Conservation (phyloP, 2,888 invertebrate genomes). For the Tanytarsus gracilentus region DNA sequence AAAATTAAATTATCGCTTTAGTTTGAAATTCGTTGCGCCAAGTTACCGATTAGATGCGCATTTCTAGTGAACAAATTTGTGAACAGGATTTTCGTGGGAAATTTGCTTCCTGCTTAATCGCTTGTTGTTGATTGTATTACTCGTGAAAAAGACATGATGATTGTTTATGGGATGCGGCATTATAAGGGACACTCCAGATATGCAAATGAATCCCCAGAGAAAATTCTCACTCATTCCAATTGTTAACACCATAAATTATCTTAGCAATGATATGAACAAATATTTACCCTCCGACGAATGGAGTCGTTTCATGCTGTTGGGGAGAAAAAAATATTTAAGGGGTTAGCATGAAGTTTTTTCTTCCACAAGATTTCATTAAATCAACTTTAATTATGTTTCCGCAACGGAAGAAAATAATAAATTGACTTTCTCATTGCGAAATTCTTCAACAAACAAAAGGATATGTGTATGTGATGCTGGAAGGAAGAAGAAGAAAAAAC, state of each 20-base stretch:
- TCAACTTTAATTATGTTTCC: neutral
- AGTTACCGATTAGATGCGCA: neutral
- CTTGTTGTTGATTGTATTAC: neutral
- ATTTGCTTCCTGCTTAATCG: neutral
- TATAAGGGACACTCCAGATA: too few species aligned
- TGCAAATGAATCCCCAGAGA: neutral
- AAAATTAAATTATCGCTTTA: neutral
- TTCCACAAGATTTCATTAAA: neutral
- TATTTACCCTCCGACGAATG: too few species aligned
- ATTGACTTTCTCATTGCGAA: neutral
- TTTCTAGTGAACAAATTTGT: neutral
- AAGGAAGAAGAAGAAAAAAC: too few species aligned
- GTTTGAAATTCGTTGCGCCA: neutral
- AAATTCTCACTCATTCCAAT: neutral
- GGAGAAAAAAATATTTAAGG: neutral
- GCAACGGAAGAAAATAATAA: conserved; percentile 1
- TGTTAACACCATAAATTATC: too few species aligned
- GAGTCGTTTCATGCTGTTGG: too few species aligned
- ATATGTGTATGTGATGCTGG: too few species aligned
- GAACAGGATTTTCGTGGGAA: conserved; percentile 6
- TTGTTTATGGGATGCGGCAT: too few species aligned
- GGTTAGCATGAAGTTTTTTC: neutral
- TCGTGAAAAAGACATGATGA: neutral
- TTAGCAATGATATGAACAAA: too few species aligned
- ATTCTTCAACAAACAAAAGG: neutral